Base-by-base conservation (phyloP, 1,140 invertebrate species). In the Nautilus pompilius region DNA sequence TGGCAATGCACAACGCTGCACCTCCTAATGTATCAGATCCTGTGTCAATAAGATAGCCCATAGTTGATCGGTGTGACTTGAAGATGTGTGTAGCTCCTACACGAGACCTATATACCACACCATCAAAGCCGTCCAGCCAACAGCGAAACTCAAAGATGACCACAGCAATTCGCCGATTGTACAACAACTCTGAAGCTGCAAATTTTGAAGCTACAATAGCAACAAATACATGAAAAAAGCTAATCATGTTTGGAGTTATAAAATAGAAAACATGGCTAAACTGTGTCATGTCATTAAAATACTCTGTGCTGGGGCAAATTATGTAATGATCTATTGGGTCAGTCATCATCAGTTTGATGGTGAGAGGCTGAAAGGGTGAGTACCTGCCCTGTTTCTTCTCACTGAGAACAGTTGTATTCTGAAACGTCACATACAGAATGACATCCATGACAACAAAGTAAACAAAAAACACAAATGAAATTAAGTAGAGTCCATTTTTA, bases 231-330 rank as follows among this genome's bases (percentile, higher is more conserved):
- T 79, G 77, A 17, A 66, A 66, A 49, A 80, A 65, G 8, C 72
- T 78, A 28, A 81, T 73, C 63, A 79, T 74, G 65, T 80, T 80
- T 10, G 80, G 74, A 15, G 78, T 77, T 5, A 81, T 75, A 58
- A 77, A 79, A 55, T 68, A 77, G 63, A 80, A 77, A 24, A 71
- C 59, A 41, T 74, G 64, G 46, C 75, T 80, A 65, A 81, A 81
- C 32, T 72, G 60, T 2, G 78, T 74, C 45, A 73, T 60, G 32
- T 69, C 55, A 53, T 81, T 70, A 45, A 81, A 78, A 30, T 67
- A 71, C 65, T 80, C 77, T 5, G 75, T 65, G 6, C 69, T 62
- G n/a, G 80, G 80, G 8, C 63, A 70, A 29, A 76, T 71, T 10
- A 80, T 58, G 51, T 76, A 80, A 60, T 79, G 75, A 13, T 69